Evolutionary conservation across 2,797 vertebrate genomes (phyloP).

Genomic region (Tympanoctomys barrerae): DNA sequence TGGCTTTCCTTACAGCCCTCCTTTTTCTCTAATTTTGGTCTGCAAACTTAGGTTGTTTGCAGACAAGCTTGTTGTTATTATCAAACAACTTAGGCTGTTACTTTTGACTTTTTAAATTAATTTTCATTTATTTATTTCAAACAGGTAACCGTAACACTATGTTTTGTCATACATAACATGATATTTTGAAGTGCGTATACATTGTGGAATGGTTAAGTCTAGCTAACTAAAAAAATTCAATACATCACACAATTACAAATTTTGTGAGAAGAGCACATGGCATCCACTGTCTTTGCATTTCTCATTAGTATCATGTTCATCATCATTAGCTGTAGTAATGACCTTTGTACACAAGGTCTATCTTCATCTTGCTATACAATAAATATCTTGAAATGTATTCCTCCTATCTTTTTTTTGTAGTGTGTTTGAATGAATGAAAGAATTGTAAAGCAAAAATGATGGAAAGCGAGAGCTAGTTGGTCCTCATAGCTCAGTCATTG

Average conservation of each 20-base stretch:
- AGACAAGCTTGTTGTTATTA: no score
- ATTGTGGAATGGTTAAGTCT: neutral
- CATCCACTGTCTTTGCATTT: neutral
- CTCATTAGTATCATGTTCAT: neutral
- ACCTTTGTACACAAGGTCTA: neutral
- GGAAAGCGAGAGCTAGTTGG: neutral
- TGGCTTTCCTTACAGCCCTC: no score
- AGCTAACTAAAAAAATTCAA: neutral
- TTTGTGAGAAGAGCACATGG: neutral
- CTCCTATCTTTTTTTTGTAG: slow-evolving; percentile 11
- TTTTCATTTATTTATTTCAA: neutral
- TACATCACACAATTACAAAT: neutral
- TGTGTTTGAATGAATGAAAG: slow-evolving; percentile 39
- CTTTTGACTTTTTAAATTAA: neutral
- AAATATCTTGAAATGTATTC: neutral
- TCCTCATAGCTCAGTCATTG: neutral
- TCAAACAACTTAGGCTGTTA: neutral
- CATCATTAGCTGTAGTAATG: neutral
- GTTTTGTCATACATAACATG: neutral
- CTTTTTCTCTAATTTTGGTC: no score
- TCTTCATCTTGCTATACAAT: neutral
- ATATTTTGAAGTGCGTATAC: neutral
- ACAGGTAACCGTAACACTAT: neutral
- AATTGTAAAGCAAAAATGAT: neutral
- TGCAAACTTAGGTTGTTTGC: no score